Evolutionary conservation across 2,113 vertebrate genomes (phyloP).

Genomic region (Microtus montanus): DNA sequence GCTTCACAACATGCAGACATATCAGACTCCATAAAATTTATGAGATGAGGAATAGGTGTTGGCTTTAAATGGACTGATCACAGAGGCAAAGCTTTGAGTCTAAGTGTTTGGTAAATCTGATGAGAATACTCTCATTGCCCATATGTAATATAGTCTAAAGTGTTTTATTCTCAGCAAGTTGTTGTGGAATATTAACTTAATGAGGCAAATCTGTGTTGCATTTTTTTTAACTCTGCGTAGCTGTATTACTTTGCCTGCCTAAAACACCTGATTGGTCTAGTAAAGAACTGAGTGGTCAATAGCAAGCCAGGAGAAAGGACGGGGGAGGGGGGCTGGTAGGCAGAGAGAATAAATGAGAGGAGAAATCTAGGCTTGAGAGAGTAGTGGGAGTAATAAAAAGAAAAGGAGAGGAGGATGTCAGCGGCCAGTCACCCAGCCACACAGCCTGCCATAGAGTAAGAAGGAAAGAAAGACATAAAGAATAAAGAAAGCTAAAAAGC

Average conservation of each 20-base stretch:
- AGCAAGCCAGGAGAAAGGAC: neutral
- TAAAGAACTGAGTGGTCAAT: neutral
- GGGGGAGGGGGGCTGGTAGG: neutral
- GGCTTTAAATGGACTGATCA: conserved; percentile 13
- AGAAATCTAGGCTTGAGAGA: neutral
- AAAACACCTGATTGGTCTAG: neutral
- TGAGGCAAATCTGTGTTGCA: neutral
- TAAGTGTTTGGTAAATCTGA: neutral
- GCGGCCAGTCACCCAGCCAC: neutral
- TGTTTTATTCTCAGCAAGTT: neutral
- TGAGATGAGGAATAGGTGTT: neutral
- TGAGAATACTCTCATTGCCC: neutral
- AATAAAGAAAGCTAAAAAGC: neutral
- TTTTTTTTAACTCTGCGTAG: neutral
- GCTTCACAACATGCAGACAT: neutral
- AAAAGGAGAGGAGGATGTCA: neutral
- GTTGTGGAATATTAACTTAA: neutral
- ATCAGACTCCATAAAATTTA: neutral
- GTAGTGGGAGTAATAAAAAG: neutral
- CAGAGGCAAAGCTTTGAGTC: neutral
- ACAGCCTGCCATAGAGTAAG: neutral
- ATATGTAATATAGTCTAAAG: neutral
- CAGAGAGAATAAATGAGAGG: neutral
- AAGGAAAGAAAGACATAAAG: neutral
- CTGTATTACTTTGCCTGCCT: neutral